phyloP scores from a whole-genome alignment of 2,113 vertebrate genomes.

The Chionis minor region DNA sequence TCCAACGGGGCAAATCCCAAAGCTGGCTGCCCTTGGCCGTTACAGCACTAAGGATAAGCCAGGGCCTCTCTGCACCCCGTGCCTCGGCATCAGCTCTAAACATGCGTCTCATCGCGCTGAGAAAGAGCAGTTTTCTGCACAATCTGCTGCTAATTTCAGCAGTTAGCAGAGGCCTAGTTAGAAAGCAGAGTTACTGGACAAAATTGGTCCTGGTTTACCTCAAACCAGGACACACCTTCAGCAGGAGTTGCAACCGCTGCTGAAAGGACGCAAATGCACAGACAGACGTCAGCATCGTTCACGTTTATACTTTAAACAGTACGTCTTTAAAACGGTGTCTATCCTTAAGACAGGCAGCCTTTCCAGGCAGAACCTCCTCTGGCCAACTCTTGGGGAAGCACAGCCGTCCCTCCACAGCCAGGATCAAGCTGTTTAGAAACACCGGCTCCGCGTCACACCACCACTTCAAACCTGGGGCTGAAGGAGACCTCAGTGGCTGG shows the following conservation, averaged over 20 bases:
- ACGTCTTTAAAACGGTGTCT: not conserved
- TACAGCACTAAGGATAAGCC: too few species aligned
- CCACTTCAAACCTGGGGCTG: not conserved
- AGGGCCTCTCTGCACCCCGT: too few species aligned
- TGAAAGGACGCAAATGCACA: not conserved
- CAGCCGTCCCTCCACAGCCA: not conserved
- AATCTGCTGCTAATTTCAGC: too few species aligned
- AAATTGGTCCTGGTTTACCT: too few species aligned
- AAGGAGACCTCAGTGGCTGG: not conserved
- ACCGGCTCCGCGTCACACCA: not conserved
- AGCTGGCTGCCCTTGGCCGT: too few species aligned
- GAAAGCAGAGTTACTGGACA: too few species aligned
- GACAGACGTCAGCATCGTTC: accelerated
- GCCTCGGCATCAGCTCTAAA: too few species aligned
- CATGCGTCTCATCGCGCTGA: too few species aligned
- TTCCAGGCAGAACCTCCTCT: not conserved
- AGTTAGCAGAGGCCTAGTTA: too few species aligned
- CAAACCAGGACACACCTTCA: not conserved
- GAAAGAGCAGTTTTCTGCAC: too few species aligned
- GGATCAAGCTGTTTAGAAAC: not conserved
- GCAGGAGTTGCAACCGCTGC: not conserved
- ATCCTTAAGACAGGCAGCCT: not conserved
- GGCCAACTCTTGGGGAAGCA: not conserved
- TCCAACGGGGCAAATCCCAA: too few species aligned
- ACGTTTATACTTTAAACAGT: not conserved